Base-by-base conservation (phyloP, 64 coral and sea anemone species). In the Dendronephthya gigantea region DNA sequence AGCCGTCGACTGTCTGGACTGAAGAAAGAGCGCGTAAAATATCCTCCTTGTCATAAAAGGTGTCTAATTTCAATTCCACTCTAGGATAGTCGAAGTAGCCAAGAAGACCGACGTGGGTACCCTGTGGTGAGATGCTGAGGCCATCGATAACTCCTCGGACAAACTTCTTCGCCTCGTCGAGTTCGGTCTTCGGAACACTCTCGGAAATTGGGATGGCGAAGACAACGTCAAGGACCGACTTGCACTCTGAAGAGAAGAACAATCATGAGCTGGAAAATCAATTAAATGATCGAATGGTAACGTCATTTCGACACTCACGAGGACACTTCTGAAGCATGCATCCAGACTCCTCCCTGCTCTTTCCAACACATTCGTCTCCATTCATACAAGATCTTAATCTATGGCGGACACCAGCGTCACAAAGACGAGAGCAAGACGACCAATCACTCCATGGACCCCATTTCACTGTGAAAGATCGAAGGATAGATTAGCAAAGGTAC, bases 271-370 rank as follows among this genome's bases (percentile, higher is more conserved):
- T n/a, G n/a, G n/a, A n/a, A n/a, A n/a, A n/a, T n/a, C n/a, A n/a
- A n/a, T n/a, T 1, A 52, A 52, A 22, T 50, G 23, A 2, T 52
- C 23, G 50, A 52, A 52, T 52, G 13, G 50, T 52, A 52, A 52
- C 1, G 23, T 16, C 58, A 66, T 66, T 66, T 66, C 29, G 58
- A 11, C 41, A 82, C 81, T 68, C 89, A 98, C 95, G 85, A 87
- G 95, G 95, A 37, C 95, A 98, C 84, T 98, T 90, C 82, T 98
- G 95, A 22, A 93, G 76, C 88, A 93, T 93, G 85, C 95, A 98
- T 32, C 84, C 87, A 16, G 28, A 85, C 74, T 88, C 89, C 43
- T 92, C 92, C 38, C 81, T 91, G 40, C 84, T 76, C 41, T 92
- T 32, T 48, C 95, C 95, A 55, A 89, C 90, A 37, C 95, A 98